Conservation (phyloP, 2,888 invertebrate genomes). For the Gryllus longicercus region DNA sequence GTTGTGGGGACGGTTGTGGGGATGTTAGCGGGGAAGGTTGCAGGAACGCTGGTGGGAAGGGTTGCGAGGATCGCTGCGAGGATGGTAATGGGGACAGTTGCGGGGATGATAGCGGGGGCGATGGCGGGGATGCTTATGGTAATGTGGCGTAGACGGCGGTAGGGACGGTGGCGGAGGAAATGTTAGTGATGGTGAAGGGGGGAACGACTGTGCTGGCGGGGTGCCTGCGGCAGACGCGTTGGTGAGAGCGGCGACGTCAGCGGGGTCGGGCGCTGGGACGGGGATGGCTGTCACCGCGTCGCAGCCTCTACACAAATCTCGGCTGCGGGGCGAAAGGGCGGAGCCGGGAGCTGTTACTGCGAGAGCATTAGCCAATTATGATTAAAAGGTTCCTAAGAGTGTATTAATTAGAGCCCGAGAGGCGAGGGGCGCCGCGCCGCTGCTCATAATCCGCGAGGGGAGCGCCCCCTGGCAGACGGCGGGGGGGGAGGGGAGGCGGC, state of each 20-base stretch:
- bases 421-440: background rate
- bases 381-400: constrained; percentile 52
- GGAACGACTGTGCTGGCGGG: background rate
- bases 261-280: background rate
- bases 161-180: too few relatives aligned
- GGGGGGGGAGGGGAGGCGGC: background rate
- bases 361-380: constrained; percentile 49
- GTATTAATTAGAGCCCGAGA: constrained; percentile 47
- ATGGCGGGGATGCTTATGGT: too few relatives aligned
- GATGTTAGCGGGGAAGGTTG: too few relatives aligned
- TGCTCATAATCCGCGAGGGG: background rate
- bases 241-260: background rate
- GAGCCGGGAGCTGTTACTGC: background rate
- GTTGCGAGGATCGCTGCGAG: too few relatives aligned
- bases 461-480: background rate
- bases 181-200: too few relatives aligned
- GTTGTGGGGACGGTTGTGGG: too few relatives aligned
- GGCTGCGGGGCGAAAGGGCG: background rate
- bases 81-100: too few relatives aligned
- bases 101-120: too few relatives aligned
- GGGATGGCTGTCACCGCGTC: background rate
- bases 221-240: background rate
- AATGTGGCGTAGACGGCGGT: too few relatives aligned
- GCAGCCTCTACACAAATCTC: background rate
- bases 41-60: too few relatives aligned